These are phyloP conservation scores for Etheostoma perlongum DNA, from an alignment of 2,797 vertebrate genomes.

Conservation along the genomic window DNA sequence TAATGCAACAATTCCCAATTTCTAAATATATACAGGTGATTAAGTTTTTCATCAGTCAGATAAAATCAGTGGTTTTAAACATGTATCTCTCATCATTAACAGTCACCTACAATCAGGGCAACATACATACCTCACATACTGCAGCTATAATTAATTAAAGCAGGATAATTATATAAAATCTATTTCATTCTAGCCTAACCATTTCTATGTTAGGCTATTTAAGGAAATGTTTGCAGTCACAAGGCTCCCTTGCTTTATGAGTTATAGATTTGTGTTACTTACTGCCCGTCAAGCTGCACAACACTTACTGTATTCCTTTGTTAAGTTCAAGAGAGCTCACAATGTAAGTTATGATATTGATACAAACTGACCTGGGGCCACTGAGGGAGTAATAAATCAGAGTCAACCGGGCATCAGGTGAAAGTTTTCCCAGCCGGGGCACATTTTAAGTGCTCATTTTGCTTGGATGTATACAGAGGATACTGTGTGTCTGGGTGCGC, in stretches of 20 bases:
- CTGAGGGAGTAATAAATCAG: constrained; percentile 75
- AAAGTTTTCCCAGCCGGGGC: constrained; percentile 78
- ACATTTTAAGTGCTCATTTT: constrained; percentile 42
- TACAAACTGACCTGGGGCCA: constrained; percentile 37
- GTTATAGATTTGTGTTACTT: constrained; percentile 12
- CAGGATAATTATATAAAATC: neutral
- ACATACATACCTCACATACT: neutral
- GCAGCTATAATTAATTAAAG: too few species aligned
- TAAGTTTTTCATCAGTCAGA: neutral
- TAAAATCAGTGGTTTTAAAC: constrained; percentile 14
- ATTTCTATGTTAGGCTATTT: neutral
- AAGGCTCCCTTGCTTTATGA: neutral
- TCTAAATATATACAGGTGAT: neutral
- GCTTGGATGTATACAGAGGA: constrained; percentile 28
- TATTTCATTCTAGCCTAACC: neutral
- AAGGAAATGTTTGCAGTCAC: neutral
- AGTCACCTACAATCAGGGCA: neutral
- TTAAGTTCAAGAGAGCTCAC: constrained; percentile 29
- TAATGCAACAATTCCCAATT: neutral
- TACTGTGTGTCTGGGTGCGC: constrained; percentile 18
- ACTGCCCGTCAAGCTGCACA: constrained; percentile 16
- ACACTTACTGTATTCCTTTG: constrained; percentile 23
- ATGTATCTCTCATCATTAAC: neutral
- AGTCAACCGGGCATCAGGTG: constrained; percentile 74
- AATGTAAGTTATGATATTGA: constrained; percentile 27